A percentile compares a stretch with the other conserved stretches of the same genome.
These are phyloP conservation scores for Drosophila conformis DNA, from an alignment of 2,888 invertebrate species.

Conservation along the genomic window DNA sequence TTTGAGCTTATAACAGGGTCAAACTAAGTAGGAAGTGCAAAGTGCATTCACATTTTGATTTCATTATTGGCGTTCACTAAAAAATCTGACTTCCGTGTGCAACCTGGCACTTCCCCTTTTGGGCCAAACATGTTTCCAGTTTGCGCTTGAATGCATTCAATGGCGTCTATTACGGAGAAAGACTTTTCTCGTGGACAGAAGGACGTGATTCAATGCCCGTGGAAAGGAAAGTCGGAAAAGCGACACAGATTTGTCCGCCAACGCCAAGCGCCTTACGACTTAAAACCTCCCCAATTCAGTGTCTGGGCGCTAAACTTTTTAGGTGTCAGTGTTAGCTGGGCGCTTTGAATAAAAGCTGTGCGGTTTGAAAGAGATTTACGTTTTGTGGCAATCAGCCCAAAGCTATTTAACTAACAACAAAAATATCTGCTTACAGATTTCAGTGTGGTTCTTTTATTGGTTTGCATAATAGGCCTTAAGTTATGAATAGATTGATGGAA, in stretches of 20 bases:
- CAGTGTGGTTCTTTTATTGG: slow-evolving; percentile 3
- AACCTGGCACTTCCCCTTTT: slow-evolving; percentile 50
- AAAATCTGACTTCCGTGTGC: slow-evolving; percentile 80
- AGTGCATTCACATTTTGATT: slow-evolving; percentile 81
- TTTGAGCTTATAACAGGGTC: slow-evolving; percentile 66
- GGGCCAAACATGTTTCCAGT: slow-evolving; percentile 1
- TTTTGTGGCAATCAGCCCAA: slow-evolving; percentile 42
- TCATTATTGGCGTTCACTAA: slow-evolving; percentile 68
- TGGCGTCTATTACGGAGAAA: slow-evolving; percentile 42
- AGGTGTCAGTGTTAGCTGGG: slow-evolving; percentile 42
- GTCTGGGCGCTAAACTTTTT: slow-evolving; percentile 59
- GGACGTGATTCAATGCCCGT: slow-evolving; percentile 40
- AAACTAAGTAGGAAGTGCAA: slow-evolving; percentile 79
- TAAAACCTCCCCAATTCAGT: slow-evolving; percentile 36
- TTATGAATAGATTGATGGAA: slow-evolving; percentile 6
- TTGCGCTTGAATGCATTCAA: slow-evolving; percentile 43
- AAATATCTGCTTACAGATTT: slow-evolving; percentile 34
- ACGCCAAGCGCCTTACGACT: slow-evolving; percentile 16
- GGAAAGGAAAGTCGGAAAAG: slow-evolving; percentile 40
- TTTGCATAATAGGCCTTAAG: slow-evolving; percentile 1
- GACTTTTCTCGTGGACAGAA: slow-evolving; percentile 20
- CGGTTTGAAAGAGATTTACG: slow-evolving; percentile 63
- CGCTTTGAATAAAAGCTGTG: slow-evolving; percentile 50
- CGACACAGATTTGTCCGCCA: slow-evolving; percentile 19
- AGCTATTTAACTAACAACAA: slow-evolving; percentile 57